Evolutionary conservation across 2,797 vertebrate species (phyloP).

Genomic region (Halcyon smyrnensis): DNA sequence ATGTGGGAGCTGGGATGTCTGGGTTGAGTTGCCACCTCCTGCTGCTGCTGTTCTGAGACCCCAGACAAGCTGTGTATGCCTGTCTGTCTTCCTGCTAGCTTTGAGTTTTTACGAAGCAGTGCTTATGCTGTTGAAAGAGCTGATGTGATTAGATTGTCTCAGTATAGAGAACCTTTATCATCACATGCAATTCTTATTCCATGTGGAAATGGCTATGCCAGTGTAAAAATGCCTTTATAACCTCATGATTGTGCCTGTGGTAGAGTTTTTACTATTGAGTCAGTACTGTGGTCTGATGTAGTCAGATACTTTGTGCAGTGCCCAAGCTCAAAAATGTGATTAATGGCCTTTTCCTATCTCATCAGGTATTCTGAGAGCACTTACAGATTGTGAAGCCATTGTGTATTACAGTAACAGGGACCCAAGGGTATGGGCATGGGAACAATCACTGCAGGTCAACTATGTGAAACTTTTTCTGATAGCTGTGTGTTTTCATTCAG

Average conservation of each 20-base stretch:
- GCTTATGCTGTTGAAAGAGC: neutral
- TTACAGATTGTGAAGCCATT: neutral
- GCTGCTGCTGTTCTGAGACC: neutral
- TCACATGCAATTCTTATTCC: neutral
- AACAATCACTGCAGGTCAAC: neutral
- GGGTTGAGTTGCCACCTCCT: neutral
- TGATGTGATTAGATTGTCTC: neutral
- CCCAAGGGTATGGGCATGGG: neutral
- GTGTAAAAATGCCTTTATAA: neutral
- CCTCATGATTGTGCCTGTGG: accelerated
- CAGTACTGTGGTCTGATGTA: neutral
- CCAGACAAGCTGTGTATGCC: neutral
- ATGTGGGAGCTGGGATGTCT: neutral
- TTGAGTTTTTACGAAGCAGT: neutral
- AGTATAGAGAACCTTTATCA: neutral
- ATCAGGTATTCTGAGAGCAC: neutral
- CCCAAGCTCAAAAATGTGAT: neutral
- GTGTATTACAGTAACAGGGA: neutral
- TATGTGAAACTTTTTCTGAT: neutral
- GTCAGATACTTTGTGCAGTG: neutral
- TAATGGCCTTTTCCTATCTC: neutral
- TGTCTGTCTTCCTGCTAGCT: neutral
- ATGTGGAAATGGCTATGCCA: neutral
- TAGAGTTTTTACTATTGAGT: neutral
- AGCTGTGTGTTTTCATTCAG: neutral